phyloP scores from a whole-genome alignment of 1,140 invertebrate species.

The Galendromus occidentalis region DNA sequence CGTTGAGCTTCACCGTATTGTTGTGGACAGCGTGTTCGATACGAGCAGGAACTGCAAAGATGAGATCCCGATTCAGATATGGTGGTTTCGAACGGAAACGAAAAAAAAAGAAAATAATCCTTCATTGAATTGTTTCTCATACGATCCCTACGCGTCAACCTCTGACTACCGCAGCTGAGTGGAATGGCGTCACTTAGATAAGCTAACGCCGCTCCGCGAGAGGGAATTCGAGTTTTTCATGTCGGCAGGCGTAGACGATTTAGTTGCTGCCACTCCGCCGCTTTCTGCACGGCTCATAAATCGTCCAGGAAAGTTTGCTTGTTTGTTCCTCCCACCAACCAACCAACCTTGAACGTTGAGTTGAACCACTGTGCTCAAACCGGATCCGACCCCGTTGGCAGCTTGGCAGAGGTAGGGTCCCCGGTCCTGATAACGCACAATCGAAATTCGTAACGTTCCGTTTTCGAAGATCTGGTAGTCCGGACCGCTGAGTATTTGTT shows the following conservation, averaged over 20 bases:
- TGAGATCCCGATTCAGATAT: too few species aligned
- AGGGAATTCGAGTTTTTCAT: too few species aligned
- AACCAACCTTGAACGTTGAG: conserved; percentile 30
- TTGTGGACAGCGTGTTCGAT: conserved; percentile 9
- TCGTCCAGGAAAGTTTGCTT: neutral
- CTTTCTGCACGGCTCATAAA: neutral
- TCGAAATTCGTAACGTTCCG: conserved; percentile 28
- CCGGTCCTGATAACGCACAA: conserved; percentile 24
- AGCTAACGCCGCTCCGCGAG: too few species aligned
- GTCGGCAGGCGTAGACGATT: too few species aligned
- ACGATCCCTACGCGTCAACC: too few species aligned
- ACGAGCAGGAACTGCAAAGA: neutral
- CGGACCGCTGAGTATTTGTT: conserved; percentile 20
- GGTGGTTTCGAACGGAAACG: too few species aligned
- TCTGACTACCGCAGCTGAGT: too few species aligned
- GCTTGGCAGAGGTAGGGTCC: conserved; percentile 31
- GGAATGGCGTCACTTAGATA: too few species aligned
- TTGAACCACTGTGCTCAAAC: conserved; percentile 29
- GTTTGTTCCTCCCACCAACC: too few species aligned
- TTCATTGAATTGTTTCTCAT: too few species aligned
- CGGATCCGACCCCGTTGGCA: conserved; percentile 29
- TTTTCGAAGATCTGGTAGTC: conserved; percentile 25
- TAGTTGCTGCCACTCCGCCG: neutral
- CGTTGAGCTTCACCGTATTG: neutral
- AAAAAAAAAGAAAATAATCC: too few species aligned